Base-by-base conservation (phyloP, 2,113 vertebrate genomes). In the Pipa parva region DNA sequence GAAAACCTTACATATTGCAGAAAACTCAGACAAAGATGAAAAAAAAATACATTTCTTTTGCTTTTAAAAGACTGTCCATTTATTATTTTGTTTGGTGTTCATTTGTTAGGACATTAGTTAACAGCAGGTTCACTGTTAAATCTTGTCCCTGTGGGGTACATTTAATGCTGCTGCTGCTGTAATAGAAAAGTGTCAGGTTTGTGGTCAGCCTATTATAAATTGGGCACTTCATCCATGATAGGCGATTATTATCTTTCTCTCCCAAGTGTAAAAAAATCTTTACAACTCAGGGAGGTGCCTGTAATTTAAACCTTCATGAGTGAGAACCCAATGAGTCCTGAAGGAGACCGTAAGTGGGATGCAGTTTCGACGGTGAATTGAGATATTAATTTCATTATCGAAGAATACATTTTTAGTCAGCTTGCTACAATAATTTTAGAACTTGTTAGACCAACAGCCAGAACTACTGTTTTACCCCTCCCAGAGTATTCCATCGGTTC, bases 181-280 rank as follows among this genome's bases (percentile, higher is more conserved):
- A 85, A 83, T 86, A 85, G 75, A 81, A 79, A 89, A 83, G 80
- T 86, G 85, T 85, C 87, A 89, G 80, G 71, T 79, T 78, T 76
- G 80, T 72, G 1, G 80, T 9, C 76, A 77, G 78, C 81, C 63
- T 83, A 75, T 83, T 88, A 86, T 73, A 86, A 83, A 90, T 86
- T 83, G 83, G 76, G 75, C 75, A 86, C 82, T 88, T 87, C 79
- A 83, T 86, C 86, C 83, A 74, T 83, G 87, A 82, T 73, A 88
- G 87, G 80, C 11, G 48, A 84, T 85, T 80, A 86, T 86, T 86
- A 84, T 85, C 84, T 81, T 86, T 83, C 82, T 83, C 83, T 83
- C 83, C 86, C 85, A 78, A 73, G 82, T 86, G 85, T 69, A 76
- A 82, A 80, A 63, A 83, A 74, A 24, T 74, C 77, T 77, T 60